phyloP scores from a whole-genome alignment of 2,113 vertebrate genomes.

The Gavialis gangeticus region DNA sequence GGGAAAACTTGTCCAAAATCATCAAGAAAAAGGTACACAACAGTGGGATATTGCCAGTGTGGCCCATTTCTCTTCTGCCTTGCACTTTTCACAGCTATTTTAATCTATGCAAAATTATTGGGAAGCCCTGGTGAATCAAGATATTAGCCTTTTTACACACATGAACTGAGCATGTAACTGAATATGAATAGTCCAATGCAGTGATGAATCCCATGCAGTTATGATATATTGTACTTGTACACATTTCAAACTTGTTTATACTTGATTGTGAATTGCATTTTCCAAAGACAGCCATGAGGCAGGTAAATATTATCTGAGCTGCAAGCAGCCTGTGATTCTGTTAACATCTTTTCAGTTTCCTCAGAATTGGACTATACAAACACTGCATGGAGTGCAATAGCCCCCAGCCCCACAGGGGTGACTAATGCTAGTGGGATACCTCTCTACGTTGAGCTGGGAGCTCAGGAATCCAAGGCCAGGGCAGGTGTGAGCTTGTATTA shows the following conservation, averaged over 20 bases:
- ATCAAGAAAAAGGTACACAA: background rate
- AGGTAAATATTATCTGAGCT: background rate
- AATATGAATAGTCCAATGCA: background rate
- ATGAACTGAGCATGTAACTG: background rate
- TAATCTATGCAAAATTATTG: background rate
- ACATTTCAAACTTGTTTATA: background rate
- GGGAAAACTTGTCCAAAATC: constrained; percentile 30
- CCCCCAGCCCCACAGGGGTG: too few relatives aligned
- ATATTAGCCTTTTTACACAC: background rate
- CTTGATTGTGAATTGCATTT: background rate
- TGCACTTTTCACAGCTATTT: background rate
- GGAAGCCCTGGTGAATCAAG: background rate
- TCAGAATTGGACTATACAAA: too few relatives aligned
- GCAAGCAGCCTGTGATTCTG: background rate
- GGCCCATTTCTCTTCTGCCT: background rate
- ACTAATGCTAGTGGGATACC: too few relatives aligned
- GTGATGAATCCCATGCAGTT: background rate
- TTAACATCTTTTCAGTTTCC: too few relatives aligned
- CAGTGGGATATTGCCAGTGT: background rate
- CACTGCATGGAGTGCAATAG: too few relatives aligned
- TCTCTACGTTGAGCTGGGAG: too few relatives aligned
- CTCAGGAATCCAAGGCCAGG: too few relatives aligned
- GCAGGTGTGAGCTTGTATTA: too few relatives aligned
- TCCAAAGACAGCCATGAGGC: background rate
- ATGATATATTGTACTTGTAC: background rate